These are phyloP conservation scores for Cryptoprocta ferox DNA, from an alignment of 2,797 vertebrate genomes.

Conservation along the genomic window DNA sequence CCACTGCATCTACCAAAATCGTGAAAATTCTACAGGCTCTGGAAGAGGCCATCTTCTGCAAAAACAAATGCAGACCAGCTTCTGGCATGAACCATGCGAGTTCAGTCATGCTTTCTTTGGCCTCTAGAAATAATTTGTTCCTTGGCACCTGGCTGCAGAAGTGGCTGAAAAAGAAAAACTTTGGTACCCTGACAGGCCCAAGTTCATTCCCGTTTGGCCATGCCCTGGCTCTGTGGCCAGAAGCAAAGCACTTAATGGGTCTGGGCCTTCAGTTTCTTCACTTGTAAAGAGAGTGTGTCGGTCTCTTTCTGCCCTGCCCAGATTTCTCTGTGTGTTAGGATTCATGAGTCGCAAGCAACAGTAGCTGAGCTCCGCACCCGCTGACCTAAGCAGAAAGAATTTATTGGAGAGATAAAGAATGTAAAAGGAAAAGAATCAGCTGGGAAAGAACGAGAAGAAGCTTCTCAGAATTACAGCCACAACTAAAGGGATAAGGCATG, in stretches of 20 bases:
- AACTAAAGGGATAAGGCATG: background rate
- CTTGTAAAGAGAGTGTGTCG: background rate
- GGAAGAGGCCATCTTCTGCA: background rate
- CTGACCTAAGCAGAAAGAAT: background rate
- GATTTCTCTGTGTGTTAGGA: background rate
- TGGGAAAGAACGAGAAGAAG: background rate
- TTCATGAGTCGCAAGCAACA: slow-evolving; percentile 24
- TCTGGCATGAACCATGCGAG: background rate
- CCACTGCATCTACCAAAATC: background rate
- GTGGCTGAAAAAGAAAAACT: background rate
- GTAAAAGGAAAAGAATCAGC: background rate
- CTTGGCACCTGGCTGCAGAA: slow-evolving; percentile 47
- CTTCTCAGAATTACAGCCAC: background rate
- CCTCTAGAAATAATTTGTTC: slow-evolving; percentile 3
- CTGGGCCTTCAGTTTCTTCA: background rate
- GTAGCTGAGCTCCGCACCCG: background rate
- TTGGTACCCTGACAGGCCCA: background rate
- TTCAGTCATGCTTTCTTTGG: slow-evolving; percentile 34
- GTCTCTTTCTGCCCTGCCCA: background rate
- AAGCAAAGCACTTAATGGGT: background rate
- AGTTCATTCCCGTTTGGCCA: slow-evolving; percentile 4
- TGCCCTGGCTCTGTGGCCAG: background rate
- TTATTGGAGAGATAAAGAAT: accelerated
- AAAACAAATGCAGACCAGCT: background rate
- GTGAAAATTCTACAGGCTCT: background rate